Evolutionary conservation across 2,113 vertebrate species (phyloP).

Genomic region (Nymphicus hollandicus): DNA sequence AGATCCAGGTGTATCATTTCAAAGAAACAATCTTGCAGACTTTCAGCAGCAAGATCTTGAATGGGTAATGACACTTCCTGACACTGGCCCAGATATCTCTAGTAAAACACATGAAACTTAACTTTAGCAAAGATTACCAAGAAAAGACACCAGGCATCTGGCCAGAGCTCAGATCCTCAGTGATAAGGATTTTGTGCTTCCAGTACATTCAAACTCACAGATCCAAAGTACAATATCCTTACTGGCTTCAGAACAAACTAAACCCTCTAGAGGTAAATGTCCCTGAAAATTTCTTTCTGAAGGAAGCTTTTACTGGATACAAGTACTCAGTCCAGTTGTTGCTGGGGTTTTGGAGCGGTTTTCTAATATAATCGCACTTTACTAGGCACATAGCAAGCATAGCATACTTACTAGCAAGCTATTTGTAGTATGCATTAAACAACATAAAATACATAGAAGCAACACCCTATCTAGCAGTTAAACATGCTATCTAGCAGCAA

Average conservation of each 20-base stretch:
- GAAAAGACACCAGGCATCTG: background rate
- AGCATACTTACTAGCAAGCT: background rate
- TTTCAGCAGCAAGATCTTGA: background rate
- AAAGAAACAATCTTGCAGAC: background rate
- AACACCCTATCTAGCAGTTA: background rate
- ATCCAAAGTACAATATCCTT: background rate
- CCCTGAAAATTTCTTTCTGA: background rate
- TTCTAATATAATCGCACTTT: background rate
- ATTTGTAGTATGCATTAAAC: background rate
- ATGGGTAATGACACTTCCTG: background rate
- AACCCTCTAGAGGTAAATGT: background rate
- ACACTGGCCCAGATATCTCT: background rate
- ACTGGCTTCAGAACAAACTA: background rate
- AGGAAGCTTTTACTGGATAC: background rate
- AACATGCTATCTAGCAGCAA: background rate
- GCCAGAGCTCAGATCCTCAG: background rate
- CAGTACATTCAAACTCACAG: background rate
- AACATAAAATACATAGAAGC: background rate
- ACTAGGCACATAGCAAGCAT: background rate
- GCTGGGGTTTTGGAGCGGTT: background rate
- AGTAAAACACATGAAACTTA: background rate
- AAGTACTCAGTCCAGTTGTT: background rate
- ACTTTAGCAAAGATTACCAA: background rate
- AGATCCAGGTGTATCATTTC: background rate
- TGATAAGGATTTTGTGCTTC: background rate